Percentiles rank a stretch among this genome's conserved stretches.
Conservation (phyloP, 2,113 vertebrate genomes). For the Alethe diademata region DNA sequence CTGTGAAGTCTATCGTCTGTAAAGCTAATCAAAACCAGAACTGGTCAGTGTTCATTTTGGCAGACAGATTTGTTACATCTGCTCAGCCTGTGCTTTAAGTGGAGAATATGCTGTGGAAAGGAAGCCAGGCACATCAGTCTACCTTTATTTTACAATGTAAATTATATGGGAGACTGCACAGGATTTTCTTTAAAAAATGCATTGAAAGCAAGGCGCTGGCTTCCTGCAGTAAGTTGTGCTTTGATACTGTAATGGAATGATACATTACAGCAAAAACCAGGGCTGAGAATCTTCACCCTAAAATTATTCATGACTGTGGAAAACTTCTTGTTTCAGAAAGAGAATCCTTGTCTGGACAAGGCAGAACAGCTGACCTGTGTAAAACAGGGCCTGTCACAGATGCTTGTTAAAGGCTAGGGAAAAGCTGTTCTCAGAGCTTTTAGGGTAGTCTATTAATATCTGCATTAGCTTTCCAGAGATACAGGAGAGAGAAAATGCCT, state of each 20-base stretch:
- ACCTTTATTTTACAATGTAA: background rate
- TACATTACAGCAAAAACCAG: background rate
- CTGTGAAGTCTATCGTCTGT: background rate
- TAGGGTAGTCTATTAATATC: background rate
- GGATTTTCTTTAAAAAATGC: background rate
- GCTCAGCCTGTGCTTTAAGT: background rate
- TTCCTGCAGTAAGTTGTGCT: background rate
- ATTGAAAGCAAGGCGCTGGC: background rate
- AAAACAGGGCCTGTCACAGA: background rate
- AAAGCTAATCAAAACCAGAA: background rate
- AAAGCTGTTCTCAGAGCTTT: background rate
- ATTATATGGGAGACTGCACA: background rate
- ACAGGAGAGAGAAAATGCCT: background rate
- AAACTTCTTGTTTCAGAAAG: background rate
- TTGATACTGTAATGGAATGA: background rate
- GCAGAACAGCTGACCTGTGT: background rate
- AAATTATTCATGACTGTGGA: background rate
- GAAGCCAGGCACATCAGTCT: background rate
- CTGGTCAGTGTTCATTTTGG: background rate
- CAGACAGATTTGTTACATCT: background rate
- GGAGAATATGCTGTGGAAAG: background rate
- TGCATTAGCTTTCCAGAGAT: background rate
- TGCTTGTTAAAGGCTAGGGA: background rate
- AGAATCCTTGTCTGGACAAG: background rate
- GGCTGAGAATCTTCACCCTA: background rate